A percentile compares a stretch with the other conserved stretches of the same genome.
Evolutionary conservation across 2,113 vertebrate species (phyloP).

Genomic region (Phrynosoma platyrhinos): DNA sequence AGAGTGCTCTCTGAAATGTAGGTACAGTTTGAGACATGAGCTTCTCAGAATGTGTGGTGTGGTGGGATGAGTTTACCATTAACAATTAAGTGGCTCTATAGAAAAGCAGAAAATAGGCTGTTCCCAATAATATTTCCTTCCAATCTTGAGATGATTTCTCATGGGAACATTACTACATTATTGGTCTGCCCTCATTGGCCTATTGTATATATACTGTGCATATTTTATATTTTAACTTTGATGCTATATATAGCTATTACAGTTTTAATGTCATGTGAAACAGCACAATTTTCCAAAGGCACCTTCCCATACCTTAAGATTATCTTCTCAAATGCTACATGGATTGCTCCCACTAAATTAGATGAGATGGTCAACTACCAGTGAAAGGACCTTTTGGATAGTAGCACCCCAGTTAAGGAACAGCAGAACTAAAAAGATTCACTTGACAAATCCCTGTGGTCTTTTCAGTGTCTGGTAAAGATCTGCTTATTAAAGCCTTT

Average conservation of each 20-base stretch:
- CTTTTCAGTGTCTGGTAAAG: background rate
- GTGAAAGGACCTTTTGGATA: no score
- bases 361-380: no score
- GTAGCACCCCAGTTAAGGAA: no score
- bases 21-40: background rate
- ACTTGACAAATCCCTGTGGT: background rate
- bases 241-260: background rate
- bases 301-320: no score
- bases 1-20: background rate
- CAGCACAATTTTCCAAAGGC: background rate
- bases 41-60: background rate
- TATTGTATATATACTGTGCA: background rate
- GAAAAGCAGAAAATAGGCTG: background rate
- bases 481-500: background rate
- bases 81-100: background rate
- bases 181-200: background rate
- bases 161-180: background rate
- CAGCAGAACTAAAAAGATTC: no score
- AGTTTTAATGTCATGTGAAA: background rate
- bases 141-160: background rate
- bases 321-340: no score
- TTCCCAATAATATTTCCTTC: background rate
- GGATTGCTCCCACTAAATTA: no score
- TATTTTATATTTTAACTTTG: background rate
- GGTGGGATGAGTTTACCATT: background rate